These are phyloP conservation scores for Bujurquina vittata DNA, from an alignment of 2,113 vertebrate species.

Conservation along the genomic window DNA sequence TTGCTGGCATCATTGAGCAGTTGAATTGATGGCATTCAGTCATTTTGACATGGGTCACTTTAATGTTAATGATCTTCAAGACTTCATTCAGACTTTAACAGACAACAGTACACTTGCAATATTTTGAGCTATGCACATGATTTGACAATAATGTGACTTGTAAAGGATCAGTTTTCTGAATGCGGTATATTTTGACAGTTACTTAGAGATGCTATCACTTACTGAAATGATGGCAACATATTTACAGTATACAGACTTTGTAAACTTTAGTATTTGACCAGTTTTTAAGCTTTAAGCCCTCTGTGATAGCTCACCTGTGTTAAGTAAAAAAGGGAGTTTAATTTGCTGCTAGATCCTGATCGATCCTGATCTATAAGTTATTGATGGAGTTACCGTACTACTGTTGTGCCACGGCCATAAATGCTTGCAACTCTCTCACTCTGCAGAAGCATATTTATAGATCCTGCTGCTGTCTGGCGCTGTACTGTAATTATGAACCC, in stretches of 20 bases:
- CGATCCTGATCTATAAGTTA: not conserved
- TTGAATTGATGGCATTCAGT: too few relatives aligned
- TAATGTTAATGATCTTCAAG: too few relatives aligned
- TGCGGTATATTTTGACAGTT: not conserved
- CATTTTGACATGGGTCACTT: too few relatives aligned
- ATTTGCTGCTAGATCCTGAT: not conserved
- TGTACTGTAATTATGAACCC: not conserved
- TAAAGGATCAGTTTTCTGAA: not conserved
- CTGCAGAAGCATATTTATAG: not conserved
- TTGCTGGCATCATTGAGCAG: too few relatives aligned
- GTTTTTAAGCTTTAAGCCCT: rapidly evolving
- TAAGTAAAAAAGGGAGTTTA: not conserved
- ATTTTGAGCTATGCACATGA: not conserved
- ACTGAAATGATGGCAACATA: not conserved
- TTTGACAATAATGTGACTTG: not conserved
- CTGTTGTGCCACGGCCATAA: not conserved
- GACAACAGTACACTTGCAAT: too few relatives aligned
- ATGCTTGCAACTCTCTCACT: not conserved
- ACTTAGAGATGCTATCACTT: not conserved
- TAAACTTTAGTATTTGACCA: too few relatives aligned
- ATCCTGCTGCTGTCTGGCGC: not conserved
- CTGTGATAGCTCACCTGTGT: not conserved
- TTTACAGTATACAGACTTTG: not conserved
- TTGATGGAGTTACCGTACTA: not conserved
- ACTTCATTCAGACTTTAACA: too few relatives aligned